Evolutionary conservation across 1,140 invertebrate genomes (phyloP).

Genomic region (Schlechtendalia chinensis): DNA sequence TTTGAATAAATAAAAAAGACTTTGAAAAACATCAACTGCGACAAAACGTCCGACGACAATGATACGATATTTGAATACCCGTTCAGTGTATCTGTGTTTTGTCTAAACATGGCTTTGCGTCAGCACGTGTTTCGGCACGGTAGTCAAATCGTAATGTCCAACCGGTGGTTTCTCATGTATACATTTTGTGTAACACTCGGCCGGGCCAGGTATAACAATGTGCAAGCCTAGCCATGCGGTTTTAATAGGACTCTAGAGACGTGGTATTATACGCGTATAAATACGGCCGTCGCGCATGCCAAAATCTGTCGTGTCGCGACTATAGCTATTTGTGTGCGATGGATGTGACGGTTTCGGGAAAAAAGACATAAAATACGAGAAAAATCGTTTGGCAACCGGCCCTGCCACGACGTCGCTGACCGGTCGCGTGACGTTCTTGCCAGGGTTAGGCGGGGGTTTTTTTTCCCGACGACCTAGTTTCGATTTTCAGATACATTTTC

Average conservation of each 20-base stretch:
- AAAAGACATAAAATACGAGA: not conserved
- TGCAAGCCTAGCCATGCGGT: not conserved
- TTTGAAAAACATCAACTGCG: too few species aligned
- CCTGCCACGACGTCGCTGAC: not conserved
- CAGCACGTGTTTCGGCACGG: too few species aligned
- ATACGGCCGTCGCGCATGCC: not conserved
- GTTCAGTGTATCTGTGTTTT: too few species aligned
- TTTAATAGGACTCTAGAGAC: not conserved
- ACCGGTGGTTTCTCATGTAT: too few species aligned
- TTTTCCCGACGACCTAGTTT: conserved; percentile 7
- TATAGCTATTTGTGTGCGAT: conserved; percentile 11
- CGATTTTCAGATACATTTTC: not conserved
- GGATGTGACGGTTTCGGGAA: conserved; percentile 7
- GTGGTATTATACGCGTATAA: not conserved
- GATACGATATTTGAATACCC: too few species aligned
- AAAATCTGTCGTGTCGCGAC: not conserved
- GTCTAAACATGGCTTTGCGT: too few species aligned
- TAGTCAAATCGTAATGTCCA: too few species aligned
- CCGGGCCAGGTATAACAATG: too few species aligned
- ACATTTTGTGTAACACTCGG: too few species aligned
- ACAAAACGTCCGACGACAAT: too few species aligned
- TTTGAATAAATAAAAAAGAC: too few species aligned
- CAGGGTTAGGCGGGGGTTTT: not conserved
- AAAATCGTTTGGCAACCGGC: conserved; percentile 28
- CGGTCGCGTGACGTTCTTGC: not conserved